phyloP scores from a whole-genome alignment of 2,888 invertebrate species.

The Hirtodrosophila trivittata region DNA sequence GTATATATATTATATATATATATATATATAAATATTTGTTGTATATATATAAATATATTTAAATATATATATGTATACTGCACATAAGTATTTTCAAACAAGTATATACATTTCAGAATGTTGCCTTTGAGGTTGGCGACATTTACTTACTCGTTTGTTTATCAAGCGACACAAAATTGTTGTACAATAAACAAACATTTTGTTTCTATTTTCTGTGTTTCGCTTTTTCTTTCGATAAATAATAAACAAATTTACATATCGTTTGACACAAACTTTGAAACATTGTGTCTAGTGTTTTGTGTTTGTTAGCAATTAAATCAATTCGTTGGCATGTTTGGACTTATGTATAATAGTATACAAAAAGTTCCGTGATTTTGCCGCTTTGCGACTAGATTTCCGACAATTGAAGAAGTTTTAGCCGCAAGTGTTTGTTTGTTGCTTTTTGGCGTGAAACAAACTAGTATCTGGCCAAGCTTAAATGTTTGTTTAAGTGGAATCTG shows the following conservation, averaged over 20 bases:
- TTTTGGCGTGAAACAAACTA: conserved; percentile 38
- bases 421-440: conserved; percentile 45
- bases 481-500: no score
- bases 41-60: no score
- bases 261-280: conserved; percentile 69
- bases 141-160: conserved; percentile 64
- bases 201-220: conserved; percentile 49
- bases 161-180: conserved; percentile 73
- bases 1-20: no score
- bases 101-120: conserved; percentile 22
- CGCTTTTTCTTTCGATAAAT: conserved; percentile 51
- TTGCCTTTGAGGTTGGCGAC: conserved; percentile 59
- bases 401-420: conserved; percentile 16
- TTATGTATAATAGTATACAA: conserved; percentile 20
- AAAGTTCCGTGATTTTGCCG: conserved; percentile 23
- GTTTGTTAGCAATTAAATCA: conserved; percentile 50
- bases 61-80: no score
- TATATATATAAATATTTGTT: no score
- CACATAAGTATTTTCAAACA: no score
- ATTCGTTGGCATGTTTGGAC: conserved; percentile 39
- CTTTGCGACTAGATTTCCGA: conserved; percentile 24
- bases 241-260: conserved; percentile 76
- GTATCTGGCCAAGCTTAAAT: conserved; percentile 10
- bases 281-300: conserved; percentile 58
- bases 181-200: conserved; percentile 72